Base-by-base conservation (phyloP, 1,140 invertebrate genomes). In the Drosophila saltans region DNA sequence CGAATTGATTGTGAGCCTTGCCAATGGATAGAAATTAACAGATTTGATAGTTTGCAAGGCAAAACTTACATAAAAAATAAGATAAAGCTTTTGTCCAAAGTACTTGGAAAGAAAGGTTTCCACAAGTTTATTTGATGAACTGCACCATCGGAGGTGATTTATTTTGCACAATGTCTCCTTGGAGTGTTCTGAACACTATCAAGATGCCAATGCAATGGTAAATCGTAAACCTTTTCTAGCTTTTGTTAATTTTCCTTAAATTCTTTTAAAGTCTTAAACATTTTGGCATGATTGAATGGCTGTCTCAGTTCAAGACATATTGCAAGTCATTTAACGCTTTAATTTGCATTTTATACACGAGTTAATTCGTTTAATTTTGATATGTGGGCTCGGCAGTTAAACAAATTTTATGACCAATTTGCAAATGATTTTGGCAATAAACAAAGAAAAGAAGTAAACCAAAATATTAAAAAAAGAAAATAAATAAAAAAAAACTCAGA, bases 331-430 rank as follows among this genome's bases (percentile, higher is more conserved):
- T 52, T 10, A 52, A 52, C 24, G 21, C 24, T 52, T 52, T 26
- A 52, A 26, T 52, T 52, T 52, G 21, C 24, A 8, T 10, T 52
- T 52, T 3, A 24, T 24, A 10, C 26, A 52, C 3, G 21, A 8
- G 45, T 26, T 52, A 52, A 26, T 52, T 26, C 10, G 3, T 52
- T 52, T 10, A 9, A 75, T 58, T 65, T 52, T 59, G 55, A 66
- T 60, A 67, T 73, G 48, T 69, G 59, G 67, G 61, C 72, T 41
- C 63, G 68, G 24, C 69, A 41, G 64, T 48, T 58, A 55, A 73
- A 63, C 48, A 64, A 81, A 81, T 81, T 36, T 75, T 75, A 86
- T 81, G 71, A 72, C 75, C 81, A 85, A 85, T 52, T 85, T 85
- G 81, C 82, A 70, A 85, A 85, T 71, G 73, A 75, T 52, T 71